Conservation (phyloP, 2,113 vertebrate species). For the Xyliphius kryptos region DNA sequence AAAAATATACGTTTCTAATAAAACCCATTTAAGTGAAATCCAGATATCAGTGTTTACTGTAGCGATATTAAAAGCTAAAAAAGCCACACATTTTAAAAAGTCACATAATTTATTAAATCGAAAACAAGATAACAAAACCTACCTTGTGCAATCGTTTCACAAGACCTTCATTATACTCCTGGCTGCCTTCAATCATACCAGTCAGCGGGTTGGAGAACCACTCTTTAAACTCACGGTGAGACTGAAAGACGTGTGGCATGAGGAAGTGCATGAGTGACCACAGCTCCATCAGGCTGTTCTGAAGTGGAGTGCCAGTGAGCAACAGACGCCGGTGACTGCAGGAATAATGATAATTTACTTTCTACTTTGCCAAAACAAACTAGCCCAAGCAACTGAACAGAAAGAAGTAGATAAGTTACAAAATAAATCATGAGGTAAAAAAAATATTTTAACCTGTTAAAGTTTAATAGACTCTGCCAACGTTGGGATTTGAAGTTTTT, state of each 20-base stretch:
- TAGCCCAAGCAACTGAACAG: too few species aligned
- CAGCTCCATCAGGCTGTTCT: conserved; percentile 94
- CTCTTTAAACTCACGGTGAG: conserved; percentile 90
- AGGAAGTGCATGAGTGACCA: conserved; percentile 98
- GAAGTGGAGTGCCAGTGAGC: conserved; percentile 86
- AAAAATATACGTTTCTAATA: too few species aligned
- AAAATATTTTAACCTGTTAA: too few species aligned
- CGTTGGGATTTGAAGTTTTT: conserved; percentile 96
- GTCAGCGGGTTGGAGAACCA: conserved; percentile 94
- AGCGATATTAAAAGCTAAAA: too few species aligned
- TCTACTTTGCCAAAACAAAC: too few species aligned
- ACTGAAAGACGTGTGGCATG: conserved; percentile 96
- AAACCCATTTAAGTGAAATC: too few species aligned
- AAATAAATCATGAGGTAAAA: too few species aligned
- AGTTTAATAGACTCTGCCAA: conserved; percentile 92
- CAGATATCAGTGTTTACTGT: too few species aligned
- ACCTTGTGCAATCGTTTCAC: conserved; percentile 90
- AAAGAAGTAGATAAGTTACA: too few species aligned
- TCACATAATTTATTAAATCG: too few species aligned
- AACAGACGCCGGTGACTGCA: conserved; percentile 81
- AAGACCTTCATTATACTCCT: conserved; percentile 91
- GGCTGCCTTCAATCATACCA: conserved; percentile 94
- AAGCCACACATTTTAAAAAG: too few species aligned
- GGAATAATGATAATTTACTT: conserved; percentile 1
- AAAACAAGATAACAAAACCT: neutral